These are phyloP conservation scores for Anthoscopus minutus DNA, from an alignment of 2,113 vertebrate genomes.

Conservation along the genomic window DNA sequence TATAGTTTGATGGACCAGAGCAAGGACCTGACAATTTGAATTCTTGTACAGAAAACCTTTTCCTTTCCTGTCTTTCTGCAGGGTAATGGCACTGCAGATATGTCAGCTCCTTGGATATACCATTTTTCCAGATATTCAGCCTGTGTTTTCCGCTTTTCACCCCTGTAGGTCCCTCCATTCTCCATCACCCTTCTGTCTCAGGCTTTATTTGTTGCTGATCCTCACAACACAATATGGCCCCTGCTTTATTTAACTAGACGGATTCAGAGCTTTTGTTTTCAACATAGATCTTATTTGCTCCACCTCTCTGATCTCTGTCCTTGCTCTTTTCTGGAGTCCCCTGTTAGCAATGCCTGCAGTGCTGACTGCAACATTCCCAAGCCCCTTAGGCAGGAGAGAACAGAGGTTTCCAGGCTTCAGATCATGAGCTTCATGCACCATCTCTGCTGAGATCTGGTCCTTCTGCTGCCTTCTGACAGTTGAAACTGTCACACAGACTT, in stretches of 20 bases:
- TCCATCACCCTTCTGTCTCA: background rate
- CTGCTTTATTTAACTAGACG: background rate
- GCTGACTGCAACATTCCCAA: background rate
- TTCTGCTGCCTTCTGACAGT: slow-evolving; percentile 11
- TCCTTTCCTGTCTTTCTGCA: background rate
- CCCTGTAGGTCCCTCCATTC: background rate
- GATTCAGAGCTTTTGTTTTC: background rate
- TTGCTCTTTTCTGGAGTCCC: background rate
- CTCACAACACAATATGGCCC: background rate
- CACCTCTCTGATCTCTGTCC: background rate
- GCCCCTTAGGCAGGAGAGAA: background rate
- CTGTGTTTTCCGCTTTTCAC: background rate
- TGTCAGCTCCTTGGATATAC: background rate
- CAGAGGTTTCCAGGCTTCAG: background rate
- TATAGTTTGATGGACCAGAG: background rate
- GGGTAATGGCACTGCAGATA: background rate
- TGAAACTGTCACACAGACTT: slow-evolving; percentile 30
- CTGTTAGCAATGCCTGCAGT: background rate
- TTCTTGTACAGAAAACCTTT: background rate
- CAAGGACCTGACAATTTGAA: background rate
- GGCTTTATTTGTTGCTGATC: background rate
- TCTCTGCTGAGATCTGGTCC: background rate
- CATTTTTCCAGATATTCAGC: background rate
- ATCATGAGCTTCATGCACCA: background rate
- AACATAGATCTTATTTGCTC: background rate